phyloP scores from a whole-genome alignment of 2,888 invertebrate species.

The Philhelius pedissequus region DNA sequence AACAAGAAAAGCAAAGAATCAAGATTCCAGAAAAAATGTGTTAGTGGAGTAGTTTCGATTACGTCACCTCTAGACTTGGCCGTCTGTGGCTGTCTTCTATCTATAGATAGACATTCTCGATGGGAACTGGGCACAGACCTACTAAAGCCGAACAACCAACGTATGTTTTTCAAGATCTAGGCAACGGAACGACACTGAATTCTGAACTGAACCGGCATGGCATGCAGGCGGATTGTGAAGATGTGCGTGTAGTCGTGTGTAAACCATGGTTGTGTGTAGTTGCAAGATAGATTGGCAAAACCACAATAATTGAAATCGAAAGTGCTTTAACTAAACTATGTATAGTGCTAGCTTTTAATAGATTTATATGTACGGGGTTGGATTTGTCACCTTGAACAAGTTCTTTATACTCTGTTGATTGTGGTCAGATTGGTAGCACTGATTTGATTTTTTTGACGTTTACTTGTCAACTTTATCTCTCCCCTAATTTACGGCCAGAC shows the following conservation, averaged over 20 bases:
- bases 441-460: too few relatives aligned
- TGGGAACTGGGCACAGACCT: conserved; percentile 41
- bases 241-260: background rate
- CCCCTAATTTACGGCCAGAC: too few relatives aligned
- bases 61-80: conserved; percentile 74
- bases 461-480: too few relatives aligned
- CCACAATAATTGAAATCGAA: conserved; percentile 65
- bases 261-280: background rate
- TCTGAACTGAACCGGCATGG: background rate
- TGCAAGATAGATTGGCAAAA: conserved; percentile 26
- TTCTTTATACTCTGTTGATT: too few relatives aligned
- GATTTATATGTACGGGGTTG: conserved; percentile 28
- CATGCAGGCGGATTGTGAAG: conserved; percentile 1
- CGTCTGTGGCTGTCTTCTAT: conserved; percentile 38
- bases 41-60: conserved; percentile 79
- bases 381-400: background rate
- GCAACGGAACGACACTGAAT: conserved; percentile 62
- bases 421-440: too few relatives aligned
- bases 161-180: conserved; percentile 67
- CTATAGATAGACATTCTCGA: conserved; percentile 39
- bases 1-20: conserved; percentile 31
- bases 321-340: conserved; percentile 36
- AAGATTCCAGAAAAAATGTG: conserved; percentile 75
- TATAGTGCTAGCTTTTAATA: conserved; percentile 2
- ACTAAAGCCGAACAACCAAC: conserved; percentile 49